A percentile compares a stretch with the other conserved stretches of the same genome.
Evolutionary conservation across 2,113 vertebrate species (phyloP).

Genomic region (Cyanistes caeruleus): DNA sequence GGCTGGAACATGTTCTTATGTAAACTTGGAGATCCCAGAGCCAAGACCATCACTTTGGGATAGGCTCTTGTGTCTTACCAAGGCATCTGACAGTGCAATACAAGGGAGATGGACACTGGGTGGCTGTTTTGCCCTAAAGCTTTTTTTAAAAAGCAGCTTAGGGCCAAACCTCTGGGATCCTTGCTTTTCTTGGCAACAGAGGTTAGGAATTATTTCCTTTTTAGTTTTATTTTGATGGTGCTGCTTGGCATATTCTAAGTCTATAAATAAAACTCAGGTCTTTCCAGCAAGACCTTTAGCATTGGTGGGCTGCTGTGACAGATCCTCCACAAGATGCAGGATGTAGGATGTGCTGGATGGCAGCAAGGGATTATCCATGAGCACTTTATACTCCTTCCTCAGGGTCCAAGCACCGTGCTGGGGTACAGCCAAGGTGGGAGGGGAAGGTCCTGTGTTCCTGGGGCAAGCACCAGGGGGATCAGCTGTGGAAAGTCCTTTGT

Average conservation of each 20-base stretch:
- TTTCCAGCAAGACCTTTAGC: neutral
- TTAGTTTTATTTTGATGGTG: neutral
- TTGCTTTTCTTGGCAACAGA: neutral
- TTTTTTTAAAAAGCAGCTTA: neutral
- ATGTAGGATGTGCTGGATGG: accelerated
- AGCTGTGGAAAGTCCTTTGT: neutral
- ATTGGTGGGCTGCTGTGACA: neutral
- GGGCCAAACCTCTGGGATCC: neutral
- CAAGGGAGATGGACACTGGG: neutral
- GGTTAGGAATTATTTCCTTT: neutral
- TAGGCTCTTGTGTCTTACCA: neutral
- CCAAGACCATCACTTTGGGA: neutral
- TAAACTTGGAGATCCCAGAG: neutral
- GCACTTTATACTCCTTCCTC: slow-evolving; percentile 46
- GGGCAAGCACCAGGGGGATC: accelerated
- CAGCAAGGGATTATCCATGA: neutral
- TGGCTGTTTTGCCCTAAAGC: neutral
- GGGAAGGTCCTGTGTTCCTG: neutral
- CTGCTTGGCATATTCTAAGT: neutral
- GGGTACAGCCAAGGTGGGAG: neutral
- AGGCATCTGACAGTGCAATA: neutral
- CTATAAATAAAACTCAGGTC: neutral
- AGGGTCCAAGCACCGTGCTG: neutral
- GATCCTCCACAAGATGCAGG: neutral
- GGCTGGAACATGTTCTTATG: neutral